Base-by-base conservation (phyloP, 2,797 vertebrate species). In the Neosilurus hyrtlii region DNA sequence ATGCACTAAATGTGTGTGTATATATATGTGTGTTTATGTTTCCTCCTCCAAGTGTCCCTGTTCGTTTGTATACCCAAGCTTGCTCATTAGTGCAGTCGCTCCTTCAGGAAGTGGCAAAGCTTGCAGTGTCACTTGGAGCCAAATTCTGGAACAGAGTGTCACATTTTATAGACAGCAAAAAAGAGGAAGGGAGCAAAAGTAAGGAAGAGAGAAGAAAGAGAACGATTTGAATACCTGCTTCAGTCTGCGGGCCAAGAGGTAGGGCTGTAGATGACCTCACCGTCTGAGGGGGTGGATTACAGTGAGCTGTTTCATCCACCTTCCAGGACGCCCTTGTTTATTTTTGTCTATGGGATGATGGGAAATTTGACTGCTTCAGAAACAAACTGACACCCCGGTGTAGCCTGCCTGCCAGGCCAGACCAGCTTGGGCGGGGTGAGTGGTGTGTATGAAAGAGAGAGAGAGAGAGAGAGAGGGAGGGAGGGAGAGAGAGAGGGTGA, bases 361-460 rank as follows among this genome's bases (percentile, higher is more conserved):
- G 93, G 93, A 95, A 94, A 94, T 93, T 91, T 93, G 93, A 94
- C 92, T 92, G 91, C 91, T 92, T 85, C 88, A 91, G 92, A 93
- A 94, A 94, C 92, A 93, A 93, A 94, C 92, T 82, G 88, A 93
- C 90, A 91, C 89, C 86, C 86, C 82, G 82, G 86, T 86, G 86
- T 80, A 87, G 87, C 85, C 84, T 79, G 87, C 87, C 72, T 78
- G 88, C 87, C 79, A 88, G 87, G 86, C 90, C 89, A 84, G 83
- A 77, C 80, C 82, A 80, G 76, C 57, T 68, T 80, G 43, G 77
- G 85, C 51, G 79, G 78, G 78, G 81, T 76, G 74, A 70, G 51
- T 75, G 65, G 79, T n/a, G 16, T 35, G 51, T 16, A 24, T 65
- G 62, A 9, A 6, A 8, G 24, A 20, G 30, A 20, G 24, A 43